Conservation (phyloP, 2,113 vertebrate genomes). For the Lates calcarifer region DNA sequence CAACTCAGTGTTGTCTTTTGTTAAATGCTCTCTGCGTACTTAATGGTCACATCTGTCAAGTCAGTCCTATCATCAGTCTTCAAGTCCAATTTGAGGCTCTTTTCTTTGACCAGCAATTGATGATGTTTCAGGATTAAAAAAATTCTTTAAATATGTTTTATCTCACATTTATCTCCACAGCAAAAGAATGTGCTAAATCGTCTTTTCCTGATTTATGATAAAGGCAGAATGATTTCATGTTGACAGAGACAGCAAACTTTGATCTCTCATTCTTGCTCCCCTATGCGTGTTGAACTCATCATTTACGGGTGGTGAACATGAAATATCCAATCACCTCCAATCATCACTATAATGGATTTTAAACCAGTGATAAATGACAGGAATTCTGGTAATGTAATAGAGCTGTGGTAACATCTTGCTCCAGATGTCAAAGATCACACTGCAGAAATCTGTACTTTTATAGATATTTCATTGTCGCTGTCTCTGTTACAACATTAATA, state of each 20-base stretch:
- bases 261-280: conserved; percentile 19
- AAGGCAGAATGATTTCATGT: conserved; percentile 39
- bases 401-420: conserved; percentile 15
- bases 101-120: not conserved
- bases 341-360: conserved; percentile 21
- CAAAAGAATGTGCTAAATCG: conserved; percentile 27
- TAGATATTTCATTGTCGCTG: conserved; percentile 22
- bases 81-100: not conserved
- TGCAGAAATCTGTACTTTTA: conserved; percentile 28
- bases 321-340: conserved; percentile 39
- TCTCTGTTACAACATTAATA: conserved; percentile 16
- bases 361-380: conserved; percentile 1
- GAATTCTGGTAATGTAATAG: not conserved
- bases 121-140: conserved; percentile 10
- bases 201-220: conserved; percentile 43
- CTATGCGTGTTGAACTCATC: conserved; percentile 9
- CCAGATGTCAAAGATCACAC: conserved; percentile 46
- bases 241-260: conserved; percentile 19
- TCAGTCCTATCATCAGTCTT: too few species aligned
- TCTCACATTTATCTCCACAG: conserved; percentile 36
- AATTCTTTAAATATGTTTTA: conserved; percentile 24
- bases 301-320: conserved; percentile 8
- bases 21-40: too few species aligned
- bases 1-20: too few species aligned
- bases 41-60: too few species aligned